Evolutionary conservation across 2,113 vertebrate genomes (phyloP).

Genomic region (Sebastes fasciatus): DNA sequence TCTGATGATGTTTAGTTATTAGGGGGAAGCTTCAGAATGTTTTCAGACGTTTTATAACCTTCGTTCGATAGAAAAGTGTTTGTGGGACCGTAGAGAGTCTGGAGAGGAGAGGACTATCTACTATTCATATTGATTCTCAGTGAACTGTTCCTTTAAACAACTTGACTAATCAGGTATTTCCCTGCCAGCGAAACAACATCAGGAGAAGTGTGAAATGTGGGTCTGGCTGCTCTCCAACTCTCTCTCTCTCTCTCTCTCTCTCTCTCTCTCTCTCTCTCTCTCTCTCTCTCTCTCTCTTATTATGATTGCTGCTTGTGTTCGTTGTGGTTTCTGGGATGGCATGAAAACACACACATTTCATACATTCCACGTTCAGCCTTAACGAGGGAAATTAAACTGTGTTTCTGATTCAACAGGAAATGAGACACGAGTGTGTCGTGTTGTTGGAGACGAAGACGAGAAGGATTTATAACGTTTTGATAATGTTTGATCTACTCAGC

Average conservation of each 20-base stretch:
- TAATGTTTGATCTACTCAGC: neutral
- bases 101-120: too few relatives aligned
- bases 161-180: conserved; percentile 34
- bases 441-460: neutral
- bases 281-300: neutral
- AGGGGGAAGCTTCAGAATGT: too few relatives aligned
- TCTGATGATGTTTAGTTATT: too few relatives aligned
- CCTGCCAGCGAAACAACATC: neutral
- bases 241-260: neutral
- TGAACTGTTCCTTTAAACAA: neutral
- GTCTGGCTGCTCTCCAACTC: neutral
- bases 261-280: neutral
- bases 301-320: conserved; percentile 22
- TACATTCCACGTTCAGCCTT: conserved; percentile 45
- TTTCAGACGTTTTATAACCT: too few relatives aligned
- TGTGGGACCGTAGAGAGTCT: too few relatives aligned
- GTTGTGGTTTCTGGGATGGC: conserved; percentile 26
- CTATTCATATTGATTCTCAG: too few relatives aligned
- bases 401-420: conserved; percentile 59
- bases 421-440: conserved; percentile 24
- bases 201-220: conserved; percentile 10
- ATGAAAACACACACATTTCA: conserved; percentile 32
- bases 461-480: neutral
- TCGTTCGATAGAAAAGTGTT: too few relatives aligned
- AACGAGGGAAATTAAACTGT: conserved; percentile 55